These are phyloP conservation scores for Pachyrhynchus sulphureomaculatus DNA, from an alignment of 1,140 invertebrate genomes.

Conservation along the genomic window DNA sequence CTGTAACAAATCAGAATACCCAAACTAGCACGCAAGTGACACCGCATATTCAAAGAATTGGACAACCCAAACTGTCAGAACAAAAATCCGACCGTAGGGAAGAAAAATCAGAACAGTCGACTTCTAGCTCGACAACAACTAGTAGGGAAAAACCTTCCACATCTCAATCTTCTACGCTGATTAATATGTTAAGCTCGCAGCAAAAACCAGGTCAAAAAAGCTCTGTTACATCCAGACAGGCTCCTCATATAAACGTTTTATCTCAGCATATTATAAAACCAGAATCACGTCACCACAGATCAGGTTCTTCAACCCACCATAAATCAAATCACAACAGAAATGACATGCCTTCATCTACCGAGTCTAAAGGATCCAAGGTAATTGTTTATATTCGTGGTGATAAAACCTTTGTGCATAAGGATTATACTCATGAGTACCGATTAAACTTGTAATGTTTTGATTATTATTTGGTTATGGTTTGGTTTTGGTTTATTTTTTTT, in stretches of 20 bases:
- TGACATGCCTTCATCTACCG: too few relatives aligned
- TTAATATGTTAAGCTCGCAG: conserved; percentile 51
- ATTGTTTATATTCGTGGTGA: too few relatives aligned
- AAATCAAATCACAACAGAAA: too few relatives aligned
- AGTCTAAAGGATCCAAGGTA: too few relatives aligned
- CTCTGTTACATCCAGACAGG: conserved; percentile 26
- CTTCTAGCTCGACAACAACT: conserved; percentile 34
- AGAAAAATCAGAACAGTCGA: conserved; percentile 47
- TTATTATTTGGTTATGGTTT: too few relatives aligned
- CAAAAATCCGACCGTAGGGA: conserved; percentile 40
- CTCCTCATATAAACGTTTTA: conserved; percentile 47
- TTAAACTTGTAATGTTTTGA: too few relatives aligned
- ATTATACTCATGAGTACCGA: too few relatives aligned
- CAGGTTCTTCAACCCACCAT: too few relatives aligned
- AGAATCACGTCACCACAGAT: not conserved
- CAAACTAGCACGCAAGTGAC: conserved; percentile 51
- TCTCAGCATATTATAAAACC: conserved; percentile 46
- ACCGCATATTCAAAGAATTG: conserved; percentile 53
- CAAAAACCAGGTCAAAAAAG: conserved; percentile 33
- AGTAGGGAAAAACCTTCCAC: conserved; percentile 40
- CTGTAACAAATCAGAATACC: conserved; percentile 39
- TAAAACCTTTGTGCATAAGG: too few relatives aligned
- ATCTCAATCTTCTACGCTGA: conserved; percentile 46
- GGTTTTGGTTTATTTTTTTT: too few relatives aligned
- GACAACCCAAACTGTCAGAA: conserved; percentile 45